Evolutionary conservation across 2,888 invertebrate species (phyloP).

Genomic region (Acrobasis repandana): DNA sequence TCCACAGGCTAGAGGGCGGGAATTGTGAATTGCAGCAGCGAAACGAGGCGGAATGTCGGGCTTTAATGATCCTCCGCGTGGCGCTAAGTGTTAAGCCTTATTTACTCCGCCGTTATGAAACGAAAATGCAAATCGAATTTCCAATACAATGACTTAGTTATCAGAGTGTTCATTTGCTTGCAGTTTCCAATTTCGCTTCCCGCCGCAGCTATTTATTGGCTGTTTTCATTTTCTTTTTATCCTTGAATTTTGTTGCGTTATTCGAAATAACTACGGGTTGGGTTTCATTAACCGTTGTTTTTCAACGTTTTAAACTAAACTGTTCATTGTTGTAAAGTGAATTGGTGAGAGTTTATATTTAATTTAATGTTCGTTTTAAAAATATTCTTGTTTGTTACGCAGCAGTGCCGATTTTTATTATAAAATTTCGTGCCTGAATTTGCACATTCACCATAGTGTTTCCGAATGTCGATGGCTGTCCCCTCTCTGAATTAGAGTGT

Average conservation of each 20-base stretch:
- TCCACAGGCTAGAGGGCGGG: slow-evolving; percentile 33
- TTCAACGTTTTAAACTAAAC: not conserved
- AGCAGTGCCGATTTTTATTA: too few relatives aligned
- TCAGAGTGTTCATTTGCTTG: slow-evolving; percentile 31
- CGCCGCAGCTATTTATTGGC: slow-evolving; percentile 33
- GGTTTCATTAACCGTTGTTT: not conserved
- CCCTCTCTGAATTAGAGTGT: slow-evolving; percentile 32
- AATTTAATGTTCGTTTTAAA: too few relatives aligned
- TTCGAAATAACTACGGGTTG: not conserved
- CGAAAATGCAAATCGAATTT: slow-evolving; percentile 48
- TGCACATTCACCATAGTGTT: not conserved
- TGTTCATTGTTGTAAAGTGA: not conserved
- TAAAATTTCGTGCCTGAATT: not conserved
- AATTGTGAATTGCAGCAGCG: slow-evolving; percentile 40
- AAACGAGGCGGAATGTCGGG: slow-evolving; percentile 42
- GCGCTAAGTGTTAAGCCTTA: slow-evolving; percentile 48
- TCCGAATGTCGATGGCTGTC: slow-evolving; percentile 2
- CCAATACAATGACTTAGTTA: slow-evolving; percentile 39
- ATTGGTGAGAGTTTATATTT: too few relatives aligned
- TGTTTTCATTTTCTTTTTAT: slow-evolving; percentile 17
- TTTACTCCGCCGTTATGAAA: slow-evolving; percentile 46
- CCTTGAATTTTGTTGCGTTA: slow-evolving; percentile 6
- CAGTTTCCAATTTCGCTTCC: slow-evolving; percentile 35
- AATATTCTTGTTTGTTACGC: too few relatives aligned
- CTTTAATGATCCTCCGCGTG: slow-evolving; percentile 42